These are phyloP conservation scores for Oryzias melastigma DNA, from an alignment of 2,113 vertebrate genomes.

Conservation along the genomic window DNA sequence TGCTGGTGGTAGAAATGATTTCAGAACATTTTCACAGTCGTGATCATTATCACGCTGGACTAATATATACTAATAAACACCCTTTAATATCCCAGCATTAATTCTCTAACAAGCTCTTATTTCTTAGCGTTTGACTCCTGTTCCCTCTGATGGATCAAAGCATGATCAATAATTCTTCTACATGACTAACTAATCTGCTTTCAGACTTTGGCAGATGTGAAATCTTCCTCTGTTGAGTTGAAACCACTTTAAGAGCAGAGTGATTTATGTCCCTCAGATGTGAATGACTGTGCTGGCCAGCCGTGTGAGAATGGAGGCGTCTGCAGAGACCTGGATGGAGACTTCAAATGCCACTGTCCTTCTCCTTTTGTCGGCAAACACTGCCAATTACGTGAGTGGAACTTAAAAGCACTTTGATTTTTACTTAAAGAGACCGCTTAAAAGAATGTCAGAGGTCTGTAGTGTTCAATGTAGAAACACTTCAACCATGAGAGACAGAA, in stretches of 20 bases:
- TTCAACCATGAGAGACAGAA: too few species aligned
- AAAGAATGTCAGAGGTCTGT: too few species aligned
- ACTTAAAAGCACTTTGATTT: neutral
- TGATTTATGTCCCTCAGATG: conserved; percentile 57
- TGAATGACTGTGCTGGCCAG: conserved; percentile 77
- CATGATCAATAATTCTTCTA: conserved; percentile 28
- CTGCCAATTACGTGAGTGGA: conserved; percentile 77
- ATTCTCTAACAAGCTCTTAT: conserved; percentile 9
- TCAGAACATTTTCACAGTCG: conserved; percentile 9
- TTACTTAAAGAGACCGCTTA: too few species aligned
- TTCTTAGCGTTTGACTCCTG: neutral
- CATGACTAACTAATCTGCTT: conserved; percentile 2
- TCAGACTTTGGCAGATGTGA: too few species aligned
- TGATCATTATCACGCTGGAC: too few species aligned
- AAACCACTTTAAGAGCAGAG: neutral
- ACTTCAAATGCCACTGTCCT: conserved; percentile 81
- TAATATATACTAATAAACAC: too few species aligned
- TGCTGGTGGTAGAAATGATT: conserved; percentile 36
- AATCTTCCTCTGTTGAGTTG: too few species aligned
- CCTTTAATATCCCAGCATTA: neutral
- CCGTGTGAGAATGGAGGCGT: conserved; percentile 83
- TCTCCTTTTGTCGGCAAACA: conserved; percentile 85
- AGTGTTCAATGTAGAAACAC: too few species aligned
- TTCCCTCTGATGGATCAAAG: conserved; percentile 1
- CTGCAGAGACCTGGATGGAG: conserved; percentile 78